A percentile compares a stretch with the other conserved stretches of the same genome.
Evolutionary conservation across 2,797 vertebrate genomes (phyloP).

Genomic region (Fundulus diaphanus): DNA sequence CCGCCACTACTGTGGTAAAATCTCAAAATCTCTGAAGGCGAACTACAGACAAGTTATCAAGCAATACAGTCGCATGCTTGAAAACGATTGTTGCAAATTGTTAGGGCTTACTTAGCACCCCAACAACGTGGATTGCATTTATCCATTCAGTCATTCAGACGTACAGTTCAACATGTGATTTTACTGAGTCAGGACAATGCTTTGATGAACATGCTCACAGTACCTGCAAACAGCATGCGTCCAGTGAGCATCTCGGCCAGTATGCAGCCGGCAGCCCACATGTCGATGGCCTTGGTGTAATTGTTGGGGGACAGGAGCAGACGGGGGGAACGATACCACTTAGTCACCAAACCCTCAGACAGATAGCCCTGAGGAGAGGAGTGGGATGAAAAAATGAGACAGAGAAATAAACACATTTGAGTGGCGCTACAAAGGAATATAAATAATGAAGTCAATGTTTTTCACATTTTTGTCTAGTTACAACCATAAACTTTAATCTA

Average conservation of each 20-base stretch:
- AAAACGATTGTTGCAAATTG: neutral
- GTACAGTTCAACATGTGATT: too few relatives aligned
- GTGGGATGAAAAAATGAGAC: neutral
- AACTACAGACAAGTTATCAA: neutral
- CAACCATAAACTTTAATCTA: neutral
- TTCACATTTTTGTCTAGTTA: neutral
- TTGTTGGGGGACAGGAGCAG: slow-evolving; percentile 98
- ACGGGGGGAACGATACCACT: slow-evolving; percentile 98
- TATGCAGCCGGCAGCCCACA: slow-evolving; percentile 99
- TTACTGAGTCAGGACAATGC: neutral
- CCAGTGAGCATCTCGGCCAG: slow-evolving; percentile 99
- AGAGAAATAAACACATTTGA: slow-evolving; percentile 1
- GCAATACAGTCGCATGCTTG: neutral
- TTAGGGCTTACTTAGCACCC: neutral
- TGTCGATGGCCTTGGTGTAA: slow-evolving; percentile 99
- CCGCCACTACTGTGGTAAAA: neutral
- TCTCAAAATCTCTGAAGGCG: too few relatives aligned
- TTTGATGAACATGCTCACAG: neutral
- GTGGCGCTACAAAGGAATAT: neutral
- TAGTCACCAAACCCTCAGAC: slow-evolving; percentile 98
- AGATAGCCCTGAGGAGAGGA: slow-evolving; percentile 88
- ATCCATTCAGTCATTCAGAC: neutral
- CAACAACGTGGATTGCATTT: neutral
- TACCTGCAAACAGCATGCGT: slow-evolving; percentile 98
- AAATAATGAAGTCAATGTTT: neutral